These are phyloP conservation scores for Procavia capensis DNA, from an alignment of 2,113 vertebrate genomes.

Conservation along the genomic window DNA sequence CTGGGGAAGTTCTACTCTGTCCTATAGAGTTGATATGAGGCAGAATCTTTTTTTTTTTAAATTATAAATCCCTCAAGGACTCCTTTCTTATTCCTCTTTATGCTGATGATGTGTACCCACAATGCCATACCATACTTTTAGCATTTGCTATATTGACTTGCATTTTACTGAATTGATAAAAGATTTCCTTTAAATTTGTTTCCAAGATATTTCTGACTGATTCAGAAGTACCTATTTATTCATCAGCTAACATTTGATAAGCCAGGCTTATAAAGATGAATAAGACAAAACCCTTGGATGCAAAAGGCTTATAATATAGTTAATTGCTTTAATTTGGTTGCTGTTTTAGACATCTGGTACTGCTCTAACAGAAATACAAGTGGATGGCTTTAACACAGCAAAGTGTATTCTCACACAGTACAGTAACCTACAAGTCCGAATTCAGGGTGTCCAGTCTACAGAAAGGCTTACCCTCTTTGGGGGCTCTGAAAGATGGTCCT, in stretches of 20 bases:
- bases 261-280: not conserved
- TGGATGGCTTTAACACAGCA: too few species aligned
- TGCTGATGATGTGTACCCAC: not conserved
- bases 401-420: too few species aligned
- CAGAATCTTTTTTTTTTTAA: too few species aligned
- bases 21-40: too few species aligned
- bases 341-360: too few species aligned
- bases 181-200: not conserved
- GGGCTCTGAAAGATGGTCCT: too few species aligned
- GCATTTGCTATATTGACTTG: not conserved
- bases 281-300: not conserved
- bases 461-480: too few species aligned
- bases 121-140: not conserved
- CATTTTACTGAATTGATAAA: not conserved
- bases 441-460: too few species aligned
- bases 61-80: not conserved
- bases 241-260: not conserved
- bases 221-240: slow-evolving; percentile 38
- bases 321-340: not conserved
- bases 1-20: too few species aligned
- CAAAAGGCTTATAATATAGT: not conserved
- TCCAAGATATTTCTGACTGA: slow-evolving; percentile 16
- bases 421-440: too few species aligned
- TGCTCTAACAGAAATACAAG: too few species aligned
- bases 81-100: not conserved